Base-by-base conservation (phyloP, 2,797 vertebrate species). In the Chelon auratus region DNA sequence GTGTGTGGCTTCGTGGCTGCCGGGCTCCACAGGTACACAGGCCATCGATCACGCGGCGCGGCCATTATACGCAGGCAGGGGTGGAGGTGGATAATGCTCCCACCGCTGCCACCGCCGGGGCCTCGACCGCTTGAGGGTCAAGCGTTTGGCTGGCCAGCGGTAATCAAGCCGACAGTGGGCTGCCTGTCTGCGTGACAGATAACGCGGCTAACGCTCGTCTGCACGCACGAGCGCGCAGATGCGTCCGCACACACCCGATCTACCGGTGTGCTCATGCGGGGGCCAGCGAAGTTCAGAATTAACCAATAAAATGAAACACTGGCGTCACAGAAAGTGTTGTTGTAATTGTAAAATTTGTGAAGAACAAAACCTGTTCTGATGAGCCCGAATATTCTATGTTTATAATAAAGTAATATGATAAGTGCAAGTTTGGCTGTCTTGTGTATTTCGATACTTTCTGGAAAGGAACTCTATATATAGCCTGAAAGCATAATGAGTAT, bases 11-110 rank as follows among this genome's bases (percentile, higher is more conserved):
- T 63, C 68, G 72, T 72, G 59, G 79, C 82, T 80, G 84, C 80
- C 48, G 84, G 83, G 84, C 86, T 87, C 85, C 87, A 88, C 90
- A 91, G 88, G 90, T 91, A 84, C 80, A 83, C 81, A 81, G 82
- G 83, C 90, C 91, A 92, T 92, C 91, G 90, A 93, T 93, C 90
- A 91, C 84, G 66, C 69, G 48, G 76, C 11, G 77, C 52, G 72
- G 84, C 90, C 91, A 91, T 92, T 90, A 92, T 75, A 92, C 84
- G 81, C 88, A 85, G 90, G 86, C 88, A 80, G 90, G 88, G 86
- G 84, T 80, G 89, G 86, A 84, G 89, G 88, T 89, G 86, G 92
- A 86, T 90, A 90, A 90, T 83, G 90, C 87, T 86, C 82, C 85
- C 88, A 75, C 80, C 40, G 87, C 92, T 78, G 91, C 90, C 84